Evolutionary conservation across 2,888 invertebrate genomes (phyloP).

Genomic region (Agelastica alni): DNA sequence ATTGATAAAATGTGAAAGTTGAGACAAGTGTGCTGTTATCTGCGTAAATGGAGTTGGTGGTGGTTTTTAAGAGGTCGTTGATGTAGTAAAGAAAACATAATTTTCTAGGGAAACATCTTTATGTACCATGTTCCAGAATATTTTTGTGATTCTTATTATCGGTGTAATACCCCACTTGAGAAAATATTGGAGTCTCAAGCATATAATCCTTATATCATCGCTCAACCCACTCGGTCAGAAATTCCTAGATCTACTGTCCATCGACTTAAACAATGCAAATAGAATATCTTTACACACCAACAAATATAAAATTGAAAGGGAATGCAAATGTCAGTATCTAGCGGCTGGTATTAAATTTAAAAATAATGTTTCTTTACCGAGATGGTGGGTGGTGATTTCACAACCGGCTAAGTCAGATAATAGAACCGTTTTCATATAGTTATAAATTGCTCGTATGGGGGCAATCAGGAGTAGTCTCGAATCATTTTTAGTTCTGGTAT

Average conservation of each 20-base stretch:
- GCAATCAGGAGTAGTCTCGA: background rate
- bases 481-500: background rate
- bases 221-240: background rate
- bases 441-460: background rate
- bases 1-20: too few species aligned
- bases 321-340: background rate
- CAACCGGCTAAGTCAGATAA: slow-evolving; percentile 16
- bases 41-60: too few species aligned
- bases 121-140: too few species aligned
- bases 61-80: too few species aligned
- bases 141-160: too few species aligned
- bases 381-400: slow-evolving; percentile 18
- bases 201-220: too few species aligned
- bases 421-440: slow-evolving; percentile 3
- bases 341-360: slow-evolving; percentile 6
- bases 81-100: too few species aligned
- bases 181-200: too few species aligned
- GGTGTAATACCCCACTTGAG: too few species aligned
- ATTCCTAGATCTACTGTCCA: background rate
- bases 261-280: background rate
- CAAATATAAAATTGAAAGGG: background rate
- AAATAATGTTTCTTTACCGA: slow-evolving; percentile 1
- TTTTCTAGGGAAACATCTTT: too few species aligned
- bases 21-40: too few species aligned
- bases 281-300: background rate